phyloP scores from a whole-genome alignment of 1,140 invertebrate species.

The Solenopsis fugax region DNA sequence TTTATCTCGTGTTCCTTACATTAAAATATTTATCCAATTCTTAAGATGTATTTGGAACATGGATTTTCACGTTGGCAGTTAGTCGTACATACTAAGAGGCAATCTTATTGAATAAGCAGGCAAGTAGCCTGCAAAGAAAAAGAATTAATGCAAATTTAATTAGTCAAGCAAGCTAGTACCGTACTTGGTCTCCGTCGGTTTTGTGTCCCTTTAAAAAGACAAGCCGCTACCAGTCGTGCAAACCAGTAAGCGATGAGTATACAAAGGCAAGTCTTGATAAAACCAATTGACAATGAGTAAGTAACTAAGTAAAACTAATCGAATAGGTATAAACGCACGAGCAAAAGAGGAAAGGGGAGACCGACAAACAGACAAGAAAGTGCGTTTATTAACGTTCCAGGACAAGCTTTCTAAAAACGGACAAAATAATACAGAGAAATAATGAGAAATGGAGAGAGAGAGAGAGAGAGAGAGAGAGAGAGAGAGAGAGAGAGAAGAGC shows the following conservation, averaged over 20 bases:
- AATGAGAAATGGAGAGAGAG: conserved; percentile 23
- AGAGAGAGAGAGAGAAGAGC: conserved; percentile 18
- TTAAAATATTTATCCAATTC: conserved; percentile 25
- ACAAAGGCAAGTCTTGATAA: conserved; percentile 56
- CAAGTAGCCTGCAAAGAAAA: conserved; percentile 68
- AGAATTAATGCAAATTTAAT: conserved; percentile 81
- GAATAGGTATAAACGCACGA: conserved; percentile 64
- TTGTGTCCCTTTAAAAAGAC: conserved; percentile 74
- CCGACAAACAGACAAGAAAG: too few relatives aligned
- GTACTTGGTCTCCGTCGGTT: conserved; percentile 62
- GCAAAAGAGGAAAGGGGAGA: conserved; percentile 20
- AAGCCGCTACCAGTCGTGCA: conserved; percentile 65
- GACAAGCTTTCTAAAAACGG: too few relatives aligned
- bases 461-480: conserved; percentile 38
- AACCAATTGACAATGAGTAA: conserved; percentile 68
- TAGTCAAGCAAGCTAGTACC: conserved; percentile 69
- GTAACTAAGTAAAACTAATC: conserved; percentile 67
- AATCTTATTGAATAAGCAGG: conserved; percentile 70
- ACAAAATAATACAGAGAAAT: too few relatives aligned
- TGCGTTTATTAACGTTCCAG: too few relatives aligned
- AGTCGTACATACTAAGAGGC: conserved; percentile 62
- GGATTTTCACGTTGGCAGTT: conserved; percentile 60
- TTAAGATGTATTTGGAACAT: conserved; percentile 55
- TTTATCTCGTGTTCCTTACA: neutral
- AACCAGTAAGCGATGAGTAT: conserved; percentile 65